phyloP scores from a whole-genome alignment of 2,113 vertebrate species.

The Podarcis cretensis region DNA sequence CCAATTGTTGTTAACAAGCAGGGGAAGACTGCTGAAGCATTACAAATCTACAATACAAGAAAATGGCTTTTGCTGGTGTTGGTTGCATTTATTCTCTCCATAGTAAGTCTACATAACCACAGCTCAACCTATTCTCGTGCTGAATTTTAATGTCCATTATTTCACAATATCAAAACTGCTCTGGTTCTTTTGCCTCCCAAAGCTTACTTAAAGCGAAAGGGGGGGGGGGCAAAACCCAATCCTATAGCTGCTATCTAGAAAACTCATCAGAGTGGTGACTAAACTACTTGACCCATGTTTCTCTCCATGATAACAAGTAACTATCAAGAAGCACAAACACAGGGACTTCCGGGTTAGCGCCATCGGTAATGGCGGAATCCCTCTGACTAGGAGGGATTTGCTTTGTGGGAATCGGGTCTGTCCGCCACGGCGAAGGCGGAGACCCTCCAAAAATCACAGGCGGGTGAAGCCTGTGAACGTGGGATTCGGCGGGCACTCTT shows the following conservation, averaged over 20 bases:
- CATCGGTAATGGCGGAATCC: too few species aligned
- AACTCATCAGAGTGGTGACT: background rate
- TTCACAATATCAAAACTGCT: background rate
- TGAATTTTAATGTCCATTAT: background rate
- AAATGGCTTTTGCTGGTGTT: background rate
- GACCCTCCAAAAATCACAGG: too few species aligned
- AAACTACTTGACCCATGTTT: background rate
- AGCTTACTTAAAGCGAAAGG: background rate
- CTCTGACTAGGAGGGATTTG: too few species aligned
- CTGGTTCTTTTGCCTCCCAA: background rate
- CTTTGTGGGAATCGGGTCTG: too few species aligned
- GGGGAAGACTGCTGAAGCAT: slow-evolving; percentile 9
- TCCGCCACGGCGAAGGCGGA: too few species aligned
- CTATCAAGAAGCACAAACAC: background rate
- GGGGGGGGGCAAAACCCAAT: background rate
- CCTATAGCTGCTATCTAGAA: background rate
- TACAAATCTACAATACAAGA: background rate
- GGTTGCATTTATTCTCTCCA: background rate
- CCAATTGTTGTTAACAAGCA: slow-evolving; percentile 19
- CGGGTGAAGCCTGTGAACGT: too few species aligned
- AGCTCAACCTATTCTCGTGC: background rate
- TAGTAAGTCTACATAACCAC: background rate
- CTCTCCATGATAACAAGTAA: slow-evolving; percentile 4
- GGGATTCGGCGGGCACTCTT: too few species aligned
- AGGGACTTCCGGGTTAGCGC: too few species aligned